These are phyloP conservation scores for Galeopsomyia nigrocyanea DNA, from an alignment of 2,888 invertebrate species.

Conservation along the genomic window DNA sequence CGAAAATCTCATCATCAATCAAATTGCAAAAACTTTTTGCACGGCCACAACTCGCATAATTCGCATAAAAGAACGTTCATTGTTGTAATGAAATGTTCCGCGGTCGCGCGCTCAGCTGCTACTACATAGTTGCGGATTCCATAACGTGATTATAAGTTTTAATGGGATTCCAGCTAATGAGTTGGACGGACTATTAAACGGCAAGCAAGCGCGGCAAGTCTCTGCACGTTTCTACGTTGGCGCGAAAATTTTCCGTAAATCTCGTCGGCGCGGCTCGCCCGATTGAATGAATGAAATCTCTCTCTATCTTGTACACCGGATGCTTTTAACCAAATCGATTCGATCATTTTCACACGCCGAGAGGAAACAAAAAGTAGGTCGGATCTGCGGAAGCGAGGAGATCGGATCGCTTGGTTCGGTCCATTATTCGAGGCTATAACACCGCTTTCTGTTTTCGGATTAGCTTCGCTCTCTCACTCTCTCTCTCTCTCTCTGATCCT, in stretches of 20 bases:
- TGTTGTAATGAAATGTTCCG: background rate
- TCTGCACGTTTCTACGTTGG: background rate
- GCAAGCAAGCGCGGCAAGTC: too few relatives aligned
- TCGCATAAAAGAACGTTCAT: too few relatives aligned
- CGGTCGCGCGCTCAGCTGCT: conserved; percentile 2
- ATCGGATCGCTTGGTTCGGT: background rate
- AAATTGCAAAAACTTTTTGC: too few relatives aligned
- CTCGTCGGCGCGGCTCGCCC: background rate
- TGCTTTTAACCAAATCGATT: background rate
- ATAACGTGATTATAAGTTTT: conserved; percentile 31
- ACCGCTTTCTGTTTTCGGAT: background rate
- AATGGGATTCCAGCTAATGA: conserved; percentile 17
- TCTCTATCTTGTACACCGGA: background rate
- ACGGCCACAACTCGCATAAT: too few relatives aligned
- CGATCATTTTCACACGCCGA: conserved; percentile 1
- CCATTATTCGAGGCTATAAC: background rate
- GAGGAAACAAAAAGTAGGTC: background rate
- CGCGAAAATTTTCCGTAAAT: background rate
- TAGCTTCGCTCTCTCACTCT: background rate
- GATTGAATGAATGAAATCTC: conserved; percentile 2
- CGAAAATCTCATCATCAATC: too few relatives aligned
- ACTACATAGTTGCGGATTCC: background rate
- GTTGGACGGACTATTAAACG: conserved; percentile 4
- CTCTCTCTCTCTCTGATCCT: background rate
- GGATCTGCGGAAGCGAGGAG: background rate